These are phyloP conservation scores for Chaetoderma sp. DNA, from an alignment of 2,888 invertebrate genomes.

Conservation along the genomic window DNA sequence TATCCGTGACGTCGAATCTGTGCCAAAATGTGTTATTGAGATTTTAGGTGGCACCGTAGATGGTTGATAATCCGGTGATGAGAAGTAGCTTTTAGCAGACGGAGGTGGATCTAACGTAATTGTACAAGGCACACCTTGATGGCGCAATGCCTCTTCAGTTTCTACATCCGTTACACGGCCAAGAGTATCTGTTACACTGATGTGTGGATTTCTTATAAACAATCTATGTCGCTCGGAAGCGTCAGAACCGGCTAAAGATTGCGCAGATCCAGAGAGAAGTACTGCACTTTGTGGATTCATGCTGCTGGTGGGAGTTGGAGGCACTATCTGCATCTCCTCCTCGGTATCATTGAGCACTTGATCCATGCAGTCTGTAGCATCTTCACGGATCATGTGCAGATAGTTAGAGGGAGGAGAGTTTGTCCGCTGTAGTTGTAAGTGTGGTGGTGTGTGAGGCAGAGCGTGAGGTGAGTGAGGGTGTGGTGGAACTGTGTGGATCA, in stretches of 20 bases:
- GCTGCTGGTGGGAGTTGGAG: background rate
- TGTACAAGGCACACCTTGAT: too few relatives aligned
- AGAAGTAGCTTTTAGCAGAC: too few relatives aligned
- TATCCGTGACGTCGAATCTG: too few relatives aligned
- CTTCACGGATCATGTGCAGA: constrained; percentile 68
- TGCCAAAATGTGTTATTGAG: too few relatives aligned
- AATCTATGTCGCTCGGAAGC: constrained; percentile 34
- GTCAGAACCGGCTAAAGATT: constrained; percentile 3
- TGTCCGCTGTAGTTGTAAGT: constrained; percentile 55
- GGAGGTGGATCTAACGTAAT: too few relatives aligned
- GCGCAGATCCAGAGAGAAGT: too few relatives aligned
- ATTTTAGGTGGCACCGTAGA: background rate
- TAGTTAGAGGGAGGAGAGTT: constrained; percentile 64
- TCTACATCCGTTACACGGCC: constrained; percentile 73
- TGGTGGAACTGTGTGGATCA: too few relatives aligned
- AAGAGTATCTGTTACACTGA: constrained; percentile 90
- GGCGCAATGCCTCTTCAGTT: constrained; percentile 45
- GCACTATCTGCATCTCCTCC: constrained; percentile 35
- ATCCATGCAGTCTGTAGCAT: constrained; percentile 47
- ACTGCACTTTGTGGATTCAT: background rate
- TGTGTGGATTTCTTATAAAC: constrained; percentile 78
- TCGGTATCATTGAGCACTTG: constrained; percentile 8
- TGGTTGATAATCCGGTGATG: too few relatives aligned
- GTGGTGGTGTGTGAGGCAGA: background rate
- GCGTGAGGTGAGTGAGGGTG: too few relatives aligned